A percentile compares a stretch with the other conserved stretches of the same genome.
These are phyloP conservation scores for Oxyura jamaicensis DNA, from an alignment of 2,113 vertebrate species.

Conservation along the genomic window DNA sequence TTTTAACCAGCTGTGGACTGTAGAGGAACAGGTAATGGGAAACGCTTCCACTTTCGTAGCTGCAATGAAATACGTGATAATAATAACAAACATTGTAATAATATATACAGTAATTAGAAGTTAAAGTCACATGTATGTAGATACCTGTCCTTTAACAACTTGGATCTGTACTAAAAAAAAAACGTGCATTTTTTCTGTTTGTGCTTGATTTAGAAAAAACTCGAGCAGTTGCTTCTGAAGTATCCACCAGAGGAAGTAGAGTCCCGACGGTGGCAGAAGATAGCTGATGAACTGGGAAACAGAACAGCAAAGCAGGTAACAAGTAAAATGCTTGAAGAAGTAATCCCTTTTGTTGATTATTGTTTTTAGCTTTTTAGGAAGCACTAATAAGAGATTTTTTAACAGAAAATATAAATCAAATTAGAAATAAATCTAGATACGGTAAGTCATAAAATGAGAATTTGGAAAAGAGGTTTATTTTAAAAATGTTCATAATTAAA, in stretches of 20 bases:
- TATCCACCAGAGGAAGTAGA: slow-evolving; percentile 97
- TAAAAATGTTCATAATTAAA: neutral
- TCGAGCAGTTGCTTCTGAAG: slow-evolving; percentile 94
- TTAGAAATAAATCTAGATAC: neutral
- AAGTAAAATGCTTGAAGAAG: neutral
- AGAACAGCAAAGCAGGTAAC: slow-evolving; percentile 95
- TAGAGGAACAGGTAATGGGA: slow-evolving; percentile 93
- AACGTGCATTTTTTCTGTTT: neutral
- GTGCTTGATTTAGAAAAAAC: slow-evolving; percentile 86
- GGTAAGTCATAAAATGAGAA: neutral
- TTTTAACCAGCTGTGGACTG: slow-evolving; percentile 97
- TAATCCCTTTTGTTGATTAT: neutral
- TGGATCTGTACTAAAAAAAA: neutral
- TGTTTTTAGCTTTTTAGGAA: neutral
- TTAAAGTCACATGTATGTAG: neutral
- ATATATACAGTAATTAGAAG: neutral
- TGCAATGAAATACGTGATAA: neutral
- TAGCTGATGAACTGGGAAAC: slow-evolving; percentile 94
- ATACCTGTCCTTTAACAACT: neutral
- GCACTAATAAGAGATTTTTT: neutral
- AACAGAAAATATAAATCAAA: no score
- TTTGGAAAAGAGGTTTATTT: neutral
- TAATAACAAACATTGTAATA: neutral
- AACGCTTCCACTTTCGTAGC: neutral
- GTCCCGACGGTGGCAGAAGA: slow-evolving; percentile 97